Evolutionary conservation across 2,797 vertebrate species (phyloP).

Genomic region (Rhadinocentrus ornatus): DNA sequence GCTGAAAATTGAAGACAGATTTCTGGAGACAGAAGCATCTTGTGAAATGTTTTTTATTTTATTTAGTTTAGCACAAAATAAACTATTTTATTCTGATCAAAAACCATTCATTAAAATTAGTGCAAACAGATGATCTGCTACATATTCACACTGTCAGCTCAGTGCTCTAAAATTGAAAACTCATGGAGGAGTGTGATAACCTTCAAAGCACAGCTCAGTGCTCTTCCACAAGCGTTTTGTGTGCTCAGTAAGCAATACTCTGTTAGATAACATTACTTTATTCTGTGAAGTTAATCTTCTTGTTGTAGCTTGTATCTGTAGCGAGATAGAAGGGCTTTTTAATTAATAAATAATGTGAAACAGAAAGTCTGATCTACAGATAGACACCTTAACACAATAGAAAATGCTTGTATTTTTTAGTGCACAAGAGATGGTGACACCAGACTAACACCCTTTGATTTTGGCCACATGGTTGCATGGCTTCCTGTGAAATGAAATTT

Average conservation of each 20-base stretch:
- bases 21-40: slow-evolving; percentile 2
- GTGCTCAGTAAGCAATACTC: slow-evolving; percentile 28
- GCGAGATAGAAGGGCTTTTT: slow-evolving; percentile 7
- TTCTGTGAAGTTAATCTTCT: slow-evolving; percentile 15
- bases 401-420: neutral
- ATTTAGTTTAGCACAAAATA: slow-evolving; percentile 4
- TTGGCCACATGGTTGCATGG: neutral
- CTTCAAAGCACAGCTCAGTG: slow-evolving; percentile 22
- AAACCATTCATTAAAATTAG: neutral
- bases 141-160: neutral
- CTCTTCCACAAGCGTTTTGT: slow-evolving; percentile 9
- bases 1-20: neutral
- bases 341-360: slow-evolving; percentile 4
- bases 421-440: neutral
- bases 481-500: too few relatives aligned
- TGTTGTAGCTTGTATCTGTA: slow-evolving; percentile 11
- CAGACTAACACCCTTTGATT: neutral
- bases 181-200: slow-evolving; percentile 2
- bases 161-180: slow-evolving; percentile 1
- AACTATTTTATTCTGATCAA: neutral
- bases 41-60: neutral
- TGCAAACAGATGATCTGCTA: slow-evolving; percentile 1
- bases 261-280: slow-evolving; percentile 22
- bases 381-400: neutral
- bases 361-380: neutral